Percentiles rank a stretch among this genome's conserved stretches.
These are phyloP conservation scores for Sakesphorus luctuosus DNA, from an alignment of 2,113 vertebrate genomes.

Conservation along the genomic window DNA sequence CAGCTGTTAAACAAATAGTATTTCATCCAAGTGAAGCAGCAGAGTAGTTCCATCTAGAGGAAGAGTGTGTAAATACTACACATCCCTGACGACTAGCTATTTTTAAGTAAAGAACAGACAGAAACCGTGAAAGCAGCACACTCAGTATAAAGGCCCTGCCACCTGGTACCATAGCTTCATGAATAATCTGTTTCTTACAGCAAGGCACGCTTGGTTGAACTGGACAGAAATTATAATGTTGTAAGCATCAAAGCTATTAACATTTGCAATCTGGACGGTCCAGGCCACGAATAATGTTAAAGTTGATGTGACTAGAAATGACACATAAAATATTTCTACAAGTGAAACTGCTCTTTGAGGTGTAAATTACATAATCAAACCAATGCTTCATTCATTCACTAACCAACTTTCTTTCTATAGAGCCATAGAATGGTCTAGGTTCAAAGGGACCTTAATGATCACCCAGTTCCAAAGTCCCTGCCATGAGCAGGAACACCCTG, in stretches of 20 bases:
- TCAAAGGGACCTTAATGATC: neutral
- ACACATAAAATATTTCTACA: neutral
- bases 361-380: neutral
- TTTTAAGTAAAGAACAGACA: neutral
- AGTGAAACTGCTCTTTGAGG: neutral
- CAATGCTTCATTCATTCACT: neutral
- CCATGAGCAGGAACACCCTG: neutral
- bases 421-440: neutral
- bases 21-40: conserved; percentile 9
- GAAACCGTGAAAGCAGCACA: neutral
- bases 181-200: neutral
- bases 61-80: conserved; percentile 13
- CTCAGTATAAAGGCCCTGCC: neutral
- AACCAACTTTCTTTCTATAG: neutral
- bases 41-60: conserved; percentile 64
- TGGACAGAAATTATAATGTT: neutral
- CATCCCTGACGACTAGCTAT: neutral
- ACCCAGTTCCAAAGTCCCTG: neutral
- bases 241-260: neutral
- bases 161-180: neutral
- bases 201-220: neutral
- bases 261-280: neutral
- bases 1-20: neutral
- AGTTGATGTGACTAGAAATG: neutral
- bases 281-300: neutral